These are phyloP conservation scores for Chauna torquata DNA, from an alignment of 2,113 vertebrate species.

Conservation along the genomic window DNA sequence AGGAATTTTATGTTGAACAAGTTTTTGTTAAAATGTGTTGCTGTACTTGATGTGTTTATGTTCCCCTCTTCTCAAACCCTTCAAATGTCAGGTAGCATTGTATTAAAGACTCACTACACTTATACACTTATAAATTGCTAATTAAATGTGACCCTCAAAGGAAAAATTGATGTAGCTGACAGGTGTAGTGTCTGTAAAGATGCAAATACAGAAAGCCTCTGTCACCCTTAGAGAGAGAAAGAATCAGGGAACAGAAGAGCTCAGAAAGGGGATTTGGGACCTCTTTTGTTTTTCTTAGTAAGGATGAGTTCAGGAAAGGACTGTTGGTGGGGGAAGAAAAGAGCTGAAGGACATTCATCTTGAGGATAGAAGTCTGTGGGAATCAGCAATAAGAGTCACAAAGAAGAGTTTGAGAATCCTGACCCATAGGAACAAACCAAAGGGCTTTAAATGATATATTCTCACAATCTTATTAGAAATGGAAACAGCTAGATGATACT, in stretches of 20 bases:
- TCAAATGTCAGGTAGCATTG: not conserved
- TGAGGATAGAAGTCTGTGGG: not conserved
- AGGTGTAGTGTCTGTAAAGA: not conserved
- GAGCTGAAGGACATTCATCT: not conserved
- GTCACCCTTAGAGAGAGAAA: not conserved
- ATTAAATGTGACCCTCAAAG: not conserved
- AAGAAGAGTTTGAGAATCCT: not conserved
- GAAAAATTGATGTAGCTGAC: not conserved
- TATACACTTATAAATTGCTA: not conserved
- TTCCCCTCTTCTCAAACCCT: not conserved
- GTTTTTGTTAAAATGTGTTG: not conserved
- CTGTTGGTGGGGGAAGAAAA: not conserved
- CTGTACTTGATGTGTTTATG: fast-evolving
- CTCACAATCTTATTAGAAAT: not conserved
- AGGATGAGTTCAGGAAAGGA: not conserved
- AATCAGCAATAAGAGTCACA: not conserved
- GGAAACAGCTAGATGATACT: not conserved
- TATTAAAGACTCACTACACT: not conserved
- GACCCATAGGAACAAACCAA: not conserved
- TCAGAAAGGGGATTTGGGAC: not conserved
- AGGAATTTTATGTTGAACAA: not conserved
- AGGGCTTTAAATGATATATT: not conserved
- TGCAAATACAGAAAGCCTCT: not conserved
- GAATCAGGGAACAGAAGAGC: fast-evolving
- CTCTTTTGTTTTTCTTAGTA: not conserved